Percentiles rank a stretch among this genome's conserved stretches.
Evolutionary conservation across 2,888 invertebrate species (phyloP).

Genomic region (Netelia virgata): DNA sequence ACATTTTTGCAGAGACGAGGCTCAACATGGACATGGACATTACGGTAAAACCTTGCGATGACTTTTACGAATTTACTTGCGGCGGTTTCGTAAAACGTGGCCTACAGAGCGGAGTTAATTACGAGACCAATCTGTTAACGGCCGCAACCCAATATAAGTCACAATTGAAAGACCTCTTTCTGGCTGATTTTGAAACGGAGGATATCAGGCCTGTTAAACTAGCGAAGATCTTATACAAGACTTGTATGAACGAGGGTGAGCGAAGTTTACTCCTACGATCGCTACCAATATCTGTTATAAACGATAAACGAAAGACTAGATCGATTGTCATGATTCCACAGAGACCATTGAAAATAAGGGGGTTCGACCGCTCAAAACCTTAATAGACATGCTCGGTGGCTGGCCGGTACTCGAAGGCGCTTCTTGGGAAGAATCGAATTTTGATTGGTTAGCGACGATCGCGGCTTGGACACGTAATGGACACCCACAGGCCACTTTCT

Average conservation of each 20-base stretch:
- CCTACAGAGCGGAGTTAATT: conserved; percentile 91
- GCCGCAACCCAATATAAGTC: conserved; percentile 89
- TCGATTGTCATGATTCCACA: conserved; percentile 78
- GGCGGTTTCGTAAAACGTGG: conserved; percentile 90
- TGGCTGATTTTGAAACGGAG: conserved; percentile 86
- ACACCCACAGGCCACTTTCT: conserved; percentile 94
- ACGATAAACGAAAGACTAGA: neutral
- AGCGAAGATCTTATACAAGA: conserved; percentile 94
- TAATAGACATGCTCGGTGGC: conserved; percentile 92
- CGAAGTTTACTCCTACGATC: conserved; percentile 66
- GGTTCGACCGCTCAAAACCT: conserved; percentile 89
- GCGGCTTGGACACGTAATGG: conserved; percentile 92
- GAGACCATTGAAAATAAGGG: conserved; percentile 93
- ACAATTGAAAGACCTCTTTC: conserved; percentile 89
- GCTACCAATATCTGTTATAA: neutral
- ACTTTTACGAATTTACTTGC: conserved; percentile 85
- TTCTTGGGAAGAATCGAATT: conserved; percentile 89
- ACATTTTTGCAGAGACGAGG: conserved; percentile 86
- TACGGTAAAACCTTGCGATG: conserved; percentile 90
- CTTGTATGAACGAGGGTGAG: conserved; percentile 96
- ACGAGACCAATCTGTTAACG: conserved; percentile 89
- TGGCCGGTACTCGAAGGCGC: conserved; percentile 95
- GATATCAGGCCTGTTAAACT: conserved; percentile 91
- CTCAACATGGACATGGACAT: conserved; percentile 89
- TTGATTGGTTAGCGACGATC: conserved; percentile 93